Base-by-base conservation (phyloP, 2,797 vertebrate species). In the Ceryle rudis region DNA sequence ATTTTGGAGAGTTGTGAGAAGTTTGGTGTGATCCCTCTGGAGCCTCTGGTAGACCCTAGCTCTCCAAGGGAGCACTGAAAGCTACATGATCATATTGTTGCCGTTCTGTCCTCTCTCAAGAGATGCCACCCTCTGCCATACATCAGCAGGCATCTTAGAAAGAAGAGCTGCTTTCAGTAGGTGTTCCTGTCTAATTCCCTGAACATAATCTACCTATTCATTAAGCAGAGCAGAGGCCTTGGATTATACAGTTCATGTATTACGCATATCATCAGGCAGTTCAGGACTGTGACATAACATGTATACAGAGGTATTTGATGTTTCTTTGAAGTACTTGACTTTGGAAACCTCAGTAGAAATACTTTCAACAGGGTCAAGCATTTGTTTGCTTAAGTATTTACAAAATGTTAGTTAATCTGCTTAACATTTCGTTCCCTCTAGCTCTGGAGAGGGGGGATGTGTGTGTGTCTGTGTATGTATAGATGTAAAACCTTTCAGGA, bases 41-140 rank as follows among this genome's bases (percentile, higher is more conserved):
- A 90, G 16, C 9, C 5, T 29, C 15, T 52, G 18, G 35, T 33
- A 60, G n/a, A 80, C 6, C 6, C 3, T 1, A 22, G 11, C 4
- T 66, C 19, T 87, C 18, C 52, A 83, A 87, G 22, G 18, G 6
- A 61, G 10, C 12, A 25, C 18, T 28, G 18, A 58, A 58, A 77
- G 9, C 29, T 62, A 4, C 39, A 28, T 0, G 0, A 21, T 10
- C 5, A 7, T 19, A 9, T 25, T 65, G 33, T 35, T 73, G 51
- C 15, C 55, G 44, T 26, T 8, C 17, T 3, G 9, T 54, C 11
- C 10, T 77, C 17, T n/a, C 28, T 51, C 31, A 33, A 26, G 41
- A 64, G 26, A 51, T 61, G 11, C 2, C 37, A 39, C 13, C 3
- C 64, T 71, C 80, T 89, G 29, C 23, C 12, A 18, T 25, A 21